Percentiles rank a stretch among this genome's conserved stretches.
Conservation (phyloP, 2,888 invertebrate genomes). For the Corbicula japonica region DNA sequence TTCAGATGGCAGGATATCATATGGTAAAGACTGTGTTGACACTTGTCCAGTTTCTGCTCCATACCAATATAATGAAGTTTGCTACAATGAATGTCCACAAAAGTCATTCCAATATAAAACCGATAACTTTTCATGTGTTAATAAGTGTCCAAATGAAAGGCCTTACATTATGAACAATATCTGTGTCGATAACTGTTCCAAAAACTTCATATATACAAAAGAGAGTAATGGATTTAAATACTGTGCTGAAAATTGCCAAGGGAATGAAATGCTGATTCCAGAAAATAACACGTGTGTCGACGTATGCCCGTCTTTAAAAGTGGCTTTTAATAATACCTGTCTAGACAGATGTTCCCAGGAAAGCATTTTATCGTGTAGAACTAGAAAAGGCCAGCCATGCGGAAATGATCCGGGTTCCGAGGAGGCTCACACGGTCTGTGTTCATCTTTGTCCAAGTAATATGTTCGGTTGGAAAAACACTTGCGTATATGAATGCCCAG, state of each 20-base stretch:
- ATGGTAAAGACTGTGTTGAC: background rate
- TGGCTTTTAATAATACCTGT: background rate
- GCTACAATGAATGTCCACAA: background rate
- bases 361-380: background rate
- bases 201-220: no score
- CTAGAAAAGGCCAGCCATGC: background rate
- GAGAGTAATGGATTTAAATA: no score
- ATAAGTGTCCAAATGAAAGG: background rate
- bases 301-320: background rate
- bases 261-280: background rate
- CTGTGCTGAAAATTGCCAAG: slow-evolving; percentile 7
- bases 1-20: background rate
- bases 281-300: background rate
- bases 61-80: background rate
- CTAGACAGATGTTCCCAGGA: background rate
- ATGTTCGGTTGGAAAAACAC: slow-evolving; percentile 9
- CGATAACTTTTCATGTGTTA: background rate
- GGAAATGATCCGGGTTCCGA: background rate
- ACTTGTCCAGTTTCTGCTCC: background rate
- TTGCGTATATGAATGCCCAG: background rate
- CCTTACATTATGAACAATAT: background rate
- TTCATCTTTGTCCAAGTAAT: background rate
- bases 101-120: background rate
- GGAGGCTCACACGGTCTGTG: background rate
- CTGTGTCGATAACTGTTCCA: no score